Conservation (phyloP, 2,113 vertebrate genomes). For the Python bivittatus region DNA sequence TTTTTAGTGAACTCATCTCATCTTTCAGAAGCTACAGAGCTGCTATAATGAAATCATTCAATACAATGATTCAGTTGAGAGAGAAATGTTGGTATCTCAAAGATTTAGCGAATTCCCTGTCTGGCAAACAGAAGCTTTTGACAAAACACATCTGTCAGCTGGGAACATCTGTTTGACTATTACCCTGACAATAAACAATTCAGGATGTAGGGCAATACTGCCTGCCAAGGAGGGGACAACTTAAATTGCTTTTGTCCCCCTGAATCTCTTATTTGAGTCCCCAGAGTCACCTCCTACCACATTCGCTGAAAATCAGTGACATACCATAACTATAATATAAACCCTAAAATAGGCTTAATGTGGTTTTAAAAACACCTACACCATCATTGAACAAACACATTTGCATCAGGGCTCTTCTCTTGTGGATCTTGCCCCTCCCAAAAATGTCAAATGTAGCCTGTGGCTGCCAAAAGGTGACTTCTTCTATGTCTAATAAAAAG, state of each 20-base stretch:
- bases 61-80: constrained; percentile 32
- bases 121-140: background rate
- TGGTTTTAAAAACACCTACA: background rate
- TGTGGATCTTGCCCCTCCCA: background rate
- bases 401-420: background rate
- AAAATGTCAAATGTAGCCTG: background rate
- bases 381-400: background rate
- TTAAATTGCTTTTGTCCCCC: background rate
- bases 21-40: constrained; percentile 44
- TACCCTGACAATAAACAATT: background rate
- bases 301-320: background rate
- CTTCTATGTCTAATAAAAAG: background rate
- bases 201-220: background rate
- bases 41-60: constrained; percentile 55
- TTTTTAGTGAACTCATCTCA: constrained; percentile 37
- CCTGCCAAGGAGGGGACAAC: background rate
- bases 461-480: background rate
- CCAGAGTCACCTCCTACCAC: background rate
- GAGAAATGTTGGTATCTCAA: constrained; percentile 10
- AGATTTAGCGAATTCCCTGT: background rate
- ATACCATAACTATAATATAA: background rate
- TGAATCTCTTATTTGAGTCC: background rate
- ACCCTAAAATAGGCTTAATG: background rate
- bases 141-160: background rate
- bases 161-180: background rate